Percentiles rank a stretch among this genome's conserved stretches.
These are phyloP conservation scores for Lerista edwardsae DNA, from an alignment of 2,797 vertebrate genomes.

Conservation along the genomic window DNA sequence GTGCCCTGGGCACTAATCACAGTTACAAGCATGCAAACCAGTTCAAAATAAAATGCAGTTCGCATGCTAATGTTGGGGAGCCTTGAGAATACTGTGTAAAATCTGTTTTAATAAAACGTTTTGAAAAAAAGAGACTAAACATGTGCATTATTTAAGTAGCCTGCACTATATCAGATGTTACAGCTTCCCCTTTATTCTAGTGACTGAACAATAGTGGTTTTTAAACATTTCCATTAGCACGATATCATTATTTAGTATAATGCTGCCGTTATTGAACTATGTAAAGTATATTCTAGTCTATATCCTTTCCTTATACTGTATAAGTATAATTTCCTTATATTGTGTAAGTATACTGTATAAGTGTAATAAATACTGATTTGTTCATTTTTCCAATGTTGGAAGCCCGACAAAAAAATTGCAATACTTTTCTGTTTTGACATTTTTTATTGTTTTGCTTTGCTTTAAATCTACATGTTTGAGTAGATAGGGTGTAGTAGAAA, in stretches of 20 bases:
- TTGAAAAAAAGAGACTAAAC: background rate
- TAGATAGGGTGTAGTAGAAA: background rate
- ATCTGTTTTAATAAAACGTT: background rate
- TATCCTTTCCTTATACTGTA: background rate
- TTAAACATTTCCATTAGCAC: fast-evolving
- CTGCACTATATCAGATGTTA: background rate
- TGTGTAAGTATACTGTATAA: fast-evolving
- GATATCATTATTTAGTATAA: background rate
- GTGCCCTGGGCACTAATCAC: constrained; percentile 54
- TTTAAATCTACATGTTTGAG: background rate
- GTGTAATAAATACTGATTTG: background rate
- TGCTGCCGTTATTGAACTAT: background rate
- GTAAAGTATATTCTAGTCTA: background rate
- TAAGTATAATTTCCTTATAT: background rate
- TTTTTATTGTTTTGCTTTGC: background rate
- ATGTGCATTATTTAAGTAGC: fast-evolving
- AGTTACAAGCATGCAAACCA: constrained; percentile 34
- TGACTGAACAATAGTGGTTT: background rate
- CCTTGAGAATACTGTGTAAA: background rate
- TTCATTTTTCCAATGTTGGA: background rate
- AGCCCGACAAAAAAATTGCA: fast-evolving
- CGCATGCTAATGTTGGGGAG: background rate
- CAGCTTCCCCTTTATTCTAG: background rate
- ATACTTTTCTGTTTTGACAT: background rate
- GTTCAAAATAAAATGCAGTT: background rate